Conservation (phyloP, 1,140 invertebrate genomes). For the Bombus balteatus region DNA sequence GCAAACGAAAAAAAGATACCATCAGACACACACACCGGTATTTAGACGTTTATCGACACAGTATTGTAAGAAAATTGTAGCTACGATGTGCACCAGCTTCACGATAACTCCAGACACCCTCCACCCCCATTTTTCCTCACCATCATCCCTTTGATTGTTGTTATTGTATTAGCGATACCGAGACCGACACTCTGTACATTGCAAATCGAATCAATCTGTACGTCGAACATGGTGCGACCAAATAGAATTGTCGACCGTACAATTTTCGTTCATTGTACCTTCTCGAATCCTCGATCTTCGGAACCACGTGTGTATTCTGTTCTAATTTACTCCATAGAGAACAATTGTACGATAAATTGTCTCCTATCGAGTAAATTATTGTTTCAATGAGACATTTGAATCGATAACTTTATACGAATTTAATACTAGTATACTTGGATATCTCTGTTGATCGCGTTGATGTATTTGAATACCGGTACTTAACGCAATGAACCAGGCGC, state of each 20-base stretch:
- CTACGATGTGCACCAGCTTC: slow-evolving; percentile 46
- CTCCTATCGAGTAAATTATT: too few species aligned
- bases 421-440: neutral
- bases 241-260: slow-evolving; percentile 39
- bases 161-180: slow-evolving; percentile 13
- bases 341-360: too few species aligned
- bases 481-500: neutral
- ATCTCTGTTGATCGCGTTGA: too few species aligned
- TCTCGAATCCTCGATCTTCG: neutral
- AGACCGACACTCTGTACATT: slow-evolving; percentile 27
- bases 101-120: neutral
- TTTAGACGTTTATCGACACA: slow-evolving; percentile 47
- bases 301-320: slow-evolving; percentile 1
- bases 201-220: slow-evolving; percentile 17
- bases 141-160: slow-evolving; percentile 30
- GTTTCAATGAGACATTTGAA: neutral
- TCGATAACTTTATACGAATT: neutral
- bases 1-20: slow-evolving; percentile 13
- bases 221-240: slow-evolving; percentile 41
- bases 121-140: neutral
- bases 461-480: too few species aligned
- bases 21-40: slow-evolving; percentile 34
- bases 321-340: neutral
- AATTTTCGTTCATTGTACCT: slow-evolving; percentile 39
- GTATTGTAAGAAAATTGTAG: slow-evolving; percentile 50